Percentiles rank a stretch among this genome's conserved stretches.
These are phyloP conservation scores for Ormyrus labotus DNA, from an alignment of 2,888 invertebrate species.

Conservation along the genomic window DNA sequence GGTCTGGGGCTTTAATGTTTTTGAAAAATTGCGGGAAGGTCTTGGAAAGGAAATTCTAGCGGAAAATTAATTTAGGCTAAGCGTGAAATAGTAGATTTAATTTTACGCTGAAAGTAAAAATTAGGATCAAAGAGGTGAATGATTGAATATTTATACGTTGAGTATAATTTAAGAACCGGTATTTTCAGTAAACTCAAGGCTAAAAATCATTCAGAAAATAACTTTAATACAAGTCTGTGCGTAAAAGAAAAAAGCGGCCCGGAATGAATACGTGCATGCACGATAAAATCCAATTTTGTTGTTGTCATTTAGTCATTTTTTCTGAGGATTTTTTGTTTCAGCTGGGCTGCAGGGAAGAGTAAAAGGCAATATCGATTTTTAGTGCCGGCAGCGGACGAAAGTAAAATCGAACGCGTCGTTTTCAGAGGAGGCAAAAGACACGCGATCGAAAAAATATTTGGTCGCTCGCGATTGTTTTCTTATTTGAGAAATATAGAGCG, in stretches of 20 bases:
- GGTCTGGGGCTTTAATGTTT: too few relatives aligned
- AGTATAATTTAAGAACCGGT: too few relatives aligned
- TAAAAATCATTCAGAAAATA: too few relatives aligned
- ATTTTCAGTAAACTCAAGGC: too few relatives aligned
- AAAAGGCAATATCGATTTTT: not conserved
- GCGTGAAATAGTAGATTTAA: not conserved
- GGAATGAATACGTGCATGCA: not conserved
- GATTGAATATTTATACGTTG: too few relatives aligned
- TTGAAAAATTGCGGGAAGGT: too few relatives aligned
- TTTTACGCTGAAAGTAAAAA: too few relatives aligned
- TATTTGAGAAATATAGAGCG: too few relatives aligned
- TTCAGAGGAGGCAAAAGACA: not conserved
- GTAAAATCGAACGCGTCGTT: slow-evolving; percentile 15
- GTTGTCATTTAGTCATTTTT: not conserved
- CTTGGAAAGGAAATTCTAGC: too few relatives aligned
- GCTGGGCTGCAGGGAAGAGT: not conserved
- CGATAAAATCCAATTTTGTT: slow-evolving; percentile 13
- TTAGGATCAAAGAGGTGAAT: too few relatives aligned
- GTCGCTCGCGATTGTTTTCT: not conserved
- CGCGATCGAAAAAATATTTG: not conserved
- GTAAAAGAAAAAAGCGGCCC: not conserved
- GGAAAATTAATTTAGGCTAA: too few relatives aligned
- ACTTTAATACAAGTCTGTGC: not conserved
- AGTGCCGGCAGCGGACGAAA: not conserved
- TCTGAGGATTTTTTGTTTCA: not conserved